These are phyloP conservation scores for Xiphorhynchus erythropygius DNA, from an alignment of 2,797 vertebrate species.

Conservation along the genomic window DNA sequence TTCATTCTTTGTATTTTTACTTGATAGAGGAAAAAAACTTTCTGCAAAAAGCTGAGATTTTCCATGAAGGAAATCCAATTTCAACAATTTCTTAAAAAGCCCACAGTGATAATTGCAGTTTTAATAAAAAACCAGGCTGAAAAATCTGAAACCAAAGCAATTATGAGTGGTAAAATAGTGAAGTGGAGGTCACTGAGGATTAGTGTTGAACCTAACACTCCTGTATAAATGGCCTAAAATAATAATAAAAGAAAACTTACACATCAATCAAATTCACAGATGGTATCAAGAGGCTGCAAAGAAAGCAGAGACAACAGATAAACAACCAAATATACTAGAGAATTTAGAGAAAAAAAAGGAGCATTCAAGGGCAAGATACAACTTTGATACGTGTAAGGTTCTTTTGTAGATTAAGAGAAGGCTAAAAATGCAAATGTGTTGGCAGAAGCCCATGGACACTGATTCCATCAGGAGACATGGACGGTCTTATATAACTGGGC, in stretches of 20 bases:
- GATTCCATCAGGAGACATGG: not conserved
- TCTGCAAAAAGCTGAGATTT: not conserved
- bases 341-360: not conserved
- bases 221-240: not conserved
- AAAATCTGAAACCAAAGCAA: not conserved
- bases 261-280: slow-evolving; percentile 3
- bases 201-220: not conserved
- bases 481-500: not conserved
- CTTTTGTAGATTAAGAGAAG: not conserved
- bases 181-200: not conserved
- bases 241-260: not conserved
- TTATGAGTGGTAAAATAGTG: not conserved
- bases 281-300: slow-evolving; percentile 13
- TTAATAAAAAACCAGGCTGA: not conserved
- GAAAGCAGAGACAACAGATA: not conserved
- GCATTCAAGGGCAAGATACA: not conserved
- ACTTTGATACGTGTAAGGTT: not conserved
- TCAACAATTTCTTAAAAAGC: not conserved
- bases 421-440: not conserved
- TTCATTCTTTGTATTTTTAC: not conserved
- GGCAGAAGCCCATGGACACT: not conserved
- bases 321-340: not conserved
- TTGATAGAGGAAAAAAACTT: not conserved
- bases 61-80: not conserved
- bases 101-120: not conserved